A percentile compares a stretch with the other conserved stretches of the same genome.
Evolutionary conservation across 2,113 vertebrate species (phyloP).

Genomic region (Ceyx margarethae): DNA sequence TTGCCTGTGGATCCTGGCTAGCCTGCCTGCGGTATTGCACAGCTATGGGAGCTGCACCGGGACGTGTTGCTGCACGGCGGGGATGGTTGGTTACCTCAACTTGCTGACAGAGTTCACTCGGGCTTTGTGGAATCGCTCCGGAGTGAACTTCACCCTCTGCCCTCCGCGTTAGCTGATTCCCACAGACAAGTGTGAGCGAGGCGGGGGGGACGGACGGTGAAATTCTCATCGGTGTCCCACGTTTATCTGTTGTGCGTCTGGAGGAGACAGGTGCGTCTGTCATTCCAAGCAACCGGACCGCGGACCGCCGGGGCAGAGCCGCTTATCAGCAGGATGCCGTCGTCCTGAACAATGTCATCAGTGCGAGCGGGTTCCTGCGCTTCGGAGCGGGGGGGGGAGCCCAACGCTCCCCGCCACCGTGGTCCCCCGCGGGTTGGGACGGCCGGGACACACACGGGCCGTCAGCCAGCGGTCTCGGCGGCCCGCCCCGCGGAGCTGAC

Average conservation of each 20-base stretch:
- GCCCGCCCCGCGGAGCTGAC: neutral
- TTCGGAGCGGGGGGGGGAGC: neutral
- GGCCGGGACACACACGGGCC: neutral
- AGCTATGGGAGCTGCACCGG: neutral
- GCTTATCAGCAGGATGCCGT: neutral
- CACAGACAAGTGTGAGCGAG: neutral
- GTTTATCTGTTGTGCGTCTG: neutral
- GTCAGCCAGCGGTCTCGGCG: too few species aligned
- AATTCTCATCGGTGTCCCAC: fast-evolving
- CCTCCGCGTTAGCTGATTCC: neutral
- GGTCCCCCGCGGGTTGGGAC: neutral
- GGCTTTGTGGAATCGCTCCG: neutral
- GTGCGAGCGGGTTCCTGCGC: neutral
- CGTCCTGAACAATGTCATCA: fast-evolving
- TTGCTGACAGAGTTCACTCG: neutral
- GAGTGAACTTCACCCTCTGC: neutral
- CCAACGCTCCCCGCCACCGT: neutral
- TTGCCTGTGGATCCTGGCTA: neutral
- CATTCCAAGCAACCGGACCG: fast-evolving
- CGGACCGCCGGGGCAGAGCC: fast-evolving
- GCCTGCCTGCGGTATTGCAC: neutral
- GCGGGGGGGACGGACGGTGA: neutral
- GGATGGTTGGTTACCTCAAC: neutral
- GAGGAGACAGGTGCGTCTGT: neutral
- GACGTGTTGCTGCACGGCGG: neutral